Conservation (phyloP, 1,140 invertebrate genomes). For the Sitobion miscanthi region DNA sequence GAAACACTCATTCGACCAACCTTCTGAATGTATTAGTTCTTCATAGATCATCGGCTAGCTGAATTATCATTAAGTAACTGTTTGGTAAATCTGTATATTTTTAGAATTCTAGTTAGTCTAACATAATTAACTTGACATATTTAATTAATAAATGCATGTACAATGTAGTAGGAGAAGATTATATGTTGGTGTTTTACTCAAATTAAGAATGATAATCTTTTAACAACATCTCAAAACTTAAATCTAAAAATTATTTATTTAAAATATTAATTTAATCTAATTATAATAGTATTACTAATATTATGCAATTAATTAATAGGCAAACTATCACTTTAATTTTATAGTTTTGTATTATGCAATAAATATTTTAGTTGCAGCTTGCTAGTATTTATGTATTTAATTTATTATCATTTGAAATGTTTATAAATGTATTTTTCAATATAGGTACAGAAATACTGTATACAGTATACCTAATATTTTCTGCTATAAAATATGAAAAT, state of each 20-base stretch:
- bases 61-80: slow-evolving; percentile 43
- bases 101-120: slow-evolving; percentile 15
- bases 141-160: slow-evolving; percentile 24
- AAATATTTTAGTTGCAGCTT: neutral
- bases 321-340: neutral
- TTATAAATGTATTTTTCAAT: neutral
- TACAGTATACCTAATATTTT: neutral
- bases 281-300: neutral
- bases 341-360: neutral
- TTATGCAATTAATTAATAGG: neutral
- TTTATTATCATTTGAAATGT: neutral
- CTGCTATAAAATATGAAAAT: neutral
- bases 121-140: neutral
- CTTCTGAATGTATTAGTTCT: slow-evolving; percentile 31
- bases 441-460: neutral
- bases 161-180: neutral
- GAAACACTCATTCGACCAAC: slow-evolving; percentile 22
- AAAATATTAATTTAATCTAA: neutral
- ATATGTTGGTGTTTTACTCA: neutral
- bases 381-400: neutral
- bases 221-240: neutral
- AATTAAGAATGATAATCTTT: neutral
- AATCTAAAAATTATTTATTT: neutral
- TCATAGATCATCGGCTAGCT: slow-evolving; percentile 15
- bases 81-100: slow-evolving; percentile 32